Evolutionary conservation across 2,113 vertebrate genomes (phyloP).

Genomic region (Cyprinus carpio): DNA sequence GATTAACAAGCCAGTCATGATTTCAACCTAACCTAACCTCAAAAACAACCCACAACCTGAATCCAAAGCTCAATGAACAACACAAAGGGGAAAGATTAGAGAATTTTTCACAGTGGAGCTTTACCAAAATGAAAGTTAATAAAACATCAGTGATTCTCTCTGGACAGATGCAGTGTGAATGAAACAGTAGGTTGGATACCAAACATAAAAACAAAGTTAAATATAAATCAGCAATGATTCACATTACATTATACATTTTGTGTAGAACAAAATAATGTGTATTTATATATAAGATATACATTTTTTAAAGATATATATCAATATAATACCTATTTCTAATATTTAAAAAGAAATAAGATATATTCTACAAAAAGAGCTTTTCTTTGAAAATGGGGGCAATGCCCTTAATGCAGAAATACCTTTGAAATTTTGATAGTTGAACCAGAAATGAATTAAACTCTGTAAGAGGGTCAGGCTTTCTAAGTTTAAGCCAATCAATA

Average conservation of each 20-base stretch:
- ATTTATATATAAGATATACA: slow-evolving; percentile 64
- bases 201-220: slow-evolving; percentile 64
- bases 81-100: slow-evolving; percentile 35
- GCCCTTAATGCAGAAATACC: slow-evolving; percentile 2
- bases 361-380: slow-evolving; percentile 57
- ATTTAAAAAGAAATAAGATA: slow-evolving; percentile 59
- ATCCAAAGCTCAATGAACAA: neutral
- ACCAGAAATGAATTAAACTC: neutral
- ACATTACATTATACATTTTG: slow-evolving; percentile 73
- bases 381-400: slow-evolving; percentile 33
- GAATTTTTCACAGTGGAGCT: slow-evolving; percentile 35
- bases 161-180: slow-evolving; percentile 27
- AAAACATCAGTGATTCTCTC: neutral
- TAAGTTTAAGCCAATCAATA: slow-evolving; percentile 1
- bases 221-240: slow-evolving; percentile 71
- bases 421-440: neutral
- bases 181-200: slow-evolving; percentile 56
- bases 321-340: slow-evolving; percentile 64
- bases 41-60: neutral
- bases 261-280: slow-evolving; percentile 70
- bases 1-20: slow-evolving; percentile 34
- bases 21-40: slow-evolving; percentile 8
- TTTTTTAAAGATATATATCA: slow-evolving; percentile 55
- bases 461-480: neutral
- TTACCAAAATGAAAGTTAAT: neutral